These are phyloP conservation scores for Bimastos eiseni DNA, from an alignment of 2,888 invertebrate species.

Conservation along the genomic window DNA sequence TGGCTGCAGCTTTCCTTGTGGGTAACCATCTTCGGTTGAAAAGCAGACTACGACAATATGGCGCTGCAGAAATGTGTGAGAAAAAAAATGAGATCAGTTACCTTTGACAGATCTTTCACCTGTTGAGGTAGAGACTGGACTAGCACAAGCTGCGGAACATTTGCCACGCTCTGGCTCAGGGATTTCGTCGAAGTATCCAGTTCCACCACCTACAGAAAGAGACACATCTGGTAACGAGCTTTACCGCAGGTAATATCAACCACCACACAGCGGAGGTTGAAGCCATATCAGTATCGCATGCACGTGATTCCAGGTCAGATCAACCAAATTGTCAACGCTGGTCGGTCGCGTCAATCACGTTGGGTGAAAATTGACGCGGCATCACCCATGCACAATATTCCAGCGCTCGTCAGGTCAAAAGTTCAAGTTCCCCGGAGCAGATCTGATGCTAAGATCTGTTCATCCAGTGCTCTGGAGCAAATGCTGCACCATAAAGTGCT, in stretches of 20 bases:
- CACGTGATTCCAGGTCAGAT: too few species aligned
- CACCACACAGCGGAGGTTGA: neutral
- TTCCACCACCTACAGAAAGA: neutral
- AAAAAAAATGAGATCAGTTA: neutral
- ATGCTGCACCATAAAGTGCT: too few species aligned
- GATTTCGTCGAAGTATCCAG: slow-evolving; percentile 20
- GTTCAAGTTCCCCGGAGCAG: too few species aligned
- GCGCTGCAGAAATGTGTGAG: neutral
- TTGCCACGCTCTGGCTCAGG: slow-evolving; percentile 26
- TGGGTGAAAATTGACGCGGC: too few species aligned
- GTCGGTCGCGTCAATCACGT: too few species aligned
- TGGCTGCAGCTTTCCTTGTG: too few species aligned
- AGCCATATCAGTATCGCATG: too few species aligned
- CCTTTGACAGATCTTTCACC: slow-evolving; percentile 30
- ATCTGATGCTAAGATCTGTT: too few species aligned
- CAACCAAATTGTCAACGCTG: too few species aligned
- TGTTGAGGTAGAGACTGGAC: slow-evolving; percentile 30
- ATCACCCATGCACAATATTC: too few species aligned
- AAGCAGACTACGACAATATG: neutral
- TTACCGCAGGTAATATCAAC: neutral
- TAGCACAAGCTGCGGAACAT: slow-evolving; percentile 17
- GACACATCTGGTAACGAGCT: neutral
- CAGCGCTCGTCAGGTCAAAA: too few species aligned
- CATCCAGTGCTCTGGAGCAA: too few species aligned
- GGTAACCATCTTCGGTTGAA: neutral